These are phyloP conservation scores for Drosophila neutralis DNA, from an alignment of 2,888 invertebrate genomes.

Conservation along the genomic window DNA sequence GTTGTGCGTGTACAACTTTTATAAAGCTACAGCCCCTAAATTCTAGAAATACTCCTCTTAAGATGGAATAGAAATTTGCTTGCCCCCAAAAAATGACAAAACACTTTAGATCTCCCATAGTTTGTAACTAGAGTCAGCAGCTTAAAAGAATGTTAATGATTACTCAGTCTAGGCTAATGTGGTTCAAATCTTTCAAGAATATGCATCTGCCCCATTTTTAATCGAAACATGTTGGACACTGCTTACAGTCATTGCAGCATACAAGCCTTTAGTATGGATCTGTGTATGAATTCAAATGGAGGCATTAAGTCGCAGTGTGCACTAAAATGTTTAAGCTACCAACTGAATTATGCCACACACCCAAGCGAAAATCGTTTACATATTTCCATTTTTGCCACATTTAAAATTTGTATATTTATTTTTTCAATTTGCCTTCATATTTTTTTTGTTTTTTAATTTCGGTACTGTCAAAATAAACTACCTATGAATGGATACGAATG, in stretches of 20 bases:
- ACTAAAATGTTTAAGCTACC: slow-evolving; percentile 34
- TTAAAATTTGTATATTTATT: slow-evolving; percentile 33
- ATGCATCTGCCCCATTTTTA: neutral
- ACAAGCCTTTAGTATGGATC: neutral
- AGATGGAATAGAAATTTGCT: neutral
- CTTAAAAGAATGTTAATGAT: neutral
- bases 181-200: neutral
- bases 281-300: slow-evolving; percentile 18
- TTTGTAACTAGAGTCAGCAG: neutral
- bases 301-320: slow-evolving; percentile 52
- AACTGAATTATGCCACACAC: slow-evolving; percentile 29
- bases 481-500: slow-evolving; percentile 54
- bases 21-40: neutral
- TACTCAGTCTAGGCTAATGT: neutral
- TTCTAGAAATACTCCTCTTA: neutral
- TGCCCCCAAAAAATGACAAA: neutral
- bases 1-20: neutral
- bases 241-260: neutral
- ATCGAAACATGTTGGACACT: neutral
- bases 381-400: slow-evolving; percentile 17
- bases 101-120: neutral
- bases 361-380: slow-evolving; percentile 57
- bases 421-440: slow-evolving; percentile 2
- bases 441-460: slow-evolving; percentile 35
- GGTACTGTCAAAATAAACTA: slow-evolving; percentile 59